Percentiles rank a stretch among this genome's conserved stretches.
Conservation (phyloP, 2,113 vertebrate genomes). For the Verasper variegatus region DNA sequence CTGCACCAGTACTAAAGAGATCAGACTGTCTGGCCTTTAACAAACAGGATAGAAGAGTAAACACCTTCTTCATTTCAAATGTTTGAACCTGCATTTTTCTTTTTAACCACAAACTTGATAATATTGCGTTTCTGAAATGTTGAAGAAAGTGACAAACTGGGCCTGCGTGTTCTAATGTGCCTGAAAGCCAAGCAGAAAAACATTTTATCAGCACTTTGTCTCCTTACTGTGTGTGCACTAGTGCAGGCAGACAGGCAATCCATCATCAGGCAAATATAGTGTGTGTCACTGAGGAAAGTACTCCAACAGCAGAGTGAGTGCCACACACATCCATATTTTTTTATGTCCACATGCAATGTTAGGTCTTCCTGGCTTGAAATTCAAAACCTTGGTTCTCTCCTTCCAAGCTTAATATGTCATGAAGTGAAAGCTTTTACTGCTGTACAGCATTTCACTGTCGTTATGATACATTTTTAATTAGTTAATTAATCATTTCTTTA, state of each 20-base stretch:
- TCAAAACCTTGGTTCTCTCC: neutral
- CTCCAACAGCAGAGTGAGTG: constrained; percentile 43
- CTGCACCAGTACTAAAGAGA: too few species aligned
- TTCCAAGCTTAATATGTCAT: too few species aligned
- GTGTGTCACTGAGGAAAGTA: constrained; percentile 61
- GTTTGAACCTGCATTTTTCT: neutral
- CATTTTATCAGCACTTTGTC: constrained; percentile 75
- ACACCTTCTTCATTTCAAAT: constrained; percentile 27
- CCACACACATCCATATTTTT: constrained; percentile 52
- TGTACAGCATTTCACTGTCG: neutral
- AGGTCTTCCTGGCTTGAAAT: constrained; percentile 45
- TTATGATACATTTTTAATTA: neutral
- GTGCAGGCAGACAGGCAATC: constrained; percentile 61
- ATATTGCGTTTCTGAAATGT: constrained; percentile 14
- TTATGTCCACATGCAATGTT: constrained; percentile 49
- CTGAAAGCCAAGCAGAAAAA: constrained; percentile 56
- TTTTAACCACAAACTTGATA: too few species aligned
- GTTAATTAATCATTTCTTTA: neutral
- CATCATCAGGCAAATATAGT: constrained; percentile 70
- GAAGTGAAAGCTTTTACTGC: constrained; percentile 3
- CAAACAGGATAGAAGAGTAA: constrained; percentile 6
- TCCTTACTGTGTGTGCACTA: constrained; percentile 57
- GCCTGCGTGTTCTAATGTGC: constrained; percentile 42
- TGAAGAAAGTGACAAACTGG: constrained; percentile 26
- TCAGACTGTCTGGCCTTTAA: neutral